Conservation (phyloP, 2,113 vertebrate species). For the Delphinus delphis region DNA sequence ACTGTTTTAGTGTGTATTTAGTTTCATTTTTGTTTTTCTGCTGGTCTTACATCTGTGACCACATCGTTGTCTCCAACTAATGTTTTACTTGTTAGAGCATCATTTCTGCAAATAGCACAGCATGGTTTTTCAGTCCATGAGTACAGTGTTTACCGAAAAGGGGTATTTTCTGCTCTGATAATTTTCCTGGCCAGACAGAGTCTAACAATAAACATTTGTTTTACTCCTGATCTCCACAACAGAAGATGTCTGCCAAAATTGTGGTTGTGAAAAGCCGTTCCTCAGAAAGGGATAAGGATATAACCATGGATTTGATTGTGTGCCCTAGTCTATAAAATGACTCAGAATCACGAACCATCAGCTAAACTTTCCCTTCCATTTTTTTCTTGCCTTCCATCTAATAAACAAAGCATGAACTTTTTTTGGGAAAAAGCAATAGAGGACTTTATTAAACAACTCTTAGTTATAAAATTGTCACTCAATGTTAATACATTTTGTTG, state of each 20-base stretch:
- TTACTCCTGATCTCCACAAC: constrained; percentile 61
- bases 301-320: constrained; percentile 35
- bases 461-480: constrained; percentile 6
- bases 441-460: constrained; percentile 11
- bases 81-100: constrained; percentile 39
- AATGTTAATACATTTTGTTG: not conserved
- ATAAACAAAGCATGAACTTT: not conserved
- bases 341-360: constrained; percentile 48
- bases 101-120: constrained; percentile 36
- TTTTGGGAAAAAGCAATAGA: not conserved
- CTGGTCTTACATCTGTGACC: constrained; percentile 34
- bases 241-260: constrained; percentile 62
- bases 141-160: constrained; percentile 71
- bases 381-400: not conserved
- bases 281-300: constrained; percentile 62
- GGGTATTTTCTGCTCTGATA: constrained; percentile 70
- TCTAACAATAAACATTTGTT: constrained; percentile 75
- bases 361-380: not conserved
- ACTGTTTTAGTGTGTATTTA: not conserved
- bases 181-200: constrained; percentile 67
- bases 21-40: constrained; percentile 44
- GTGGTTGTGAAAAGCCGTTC: constrained; percentile 71
- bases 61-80: not conserved
- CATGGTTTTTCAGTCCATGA: constrained; percentile 33
- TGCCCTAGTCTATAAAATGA: constrained; percentile 51